Base-by-base conservation (phyloP, 2,888 invertebrate genomes). In the Rhimphoctona megacephalus region DNA sequence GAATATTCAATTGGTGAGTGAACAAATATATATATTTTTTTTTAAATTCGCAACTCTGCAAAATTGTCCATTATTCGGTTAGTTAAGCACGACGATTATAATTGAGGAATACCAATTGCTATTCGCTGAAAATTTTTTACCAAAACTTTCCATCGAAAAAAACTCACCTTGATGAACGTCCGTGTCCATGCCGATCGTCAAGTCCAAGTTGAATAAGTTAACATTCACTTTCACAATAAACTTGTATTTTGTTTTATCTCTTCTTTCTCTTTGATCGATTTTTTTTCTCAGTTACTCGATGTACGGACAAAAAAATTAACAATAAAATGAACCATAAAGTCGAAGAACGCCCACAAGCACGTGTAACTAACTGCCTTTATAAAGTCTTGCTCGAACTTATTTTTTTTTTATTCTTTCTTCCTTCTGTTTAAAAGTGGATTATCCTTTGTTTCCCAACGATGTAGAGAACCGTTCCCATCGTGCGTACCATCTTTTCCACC, bases 191-290 rank as follows among this genome's bases (percentile, higher is more conserved):
- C 85, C 87, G 87, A 85, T 66, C 74, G 36, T 39, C 78, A 61
- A 76, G 66, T 79, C 70, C 81, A 54, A 74, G 57, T 85, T 70
- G 78, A 64, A 54, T 72, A 54, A 79, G 22, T 84, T 70, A 74
- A 76, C 46, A 76, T 80, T 81, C 91, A 90, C 90, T 90, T 88
- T 86, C 90, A 85, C 81, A 74, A 81, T 77, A 88, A 84, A 80
- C 72, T 64, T 49, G 61, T 76, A 30, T 72, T 30, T 30, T 43
- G 33, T 19, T 79, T 33, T 61, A 70, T 9, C n/a, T 52, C 7
- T 73, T n/a, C n/a, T 54, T 54, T 54, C 11, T 49, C 52, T 1
- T 0, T 11, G 36, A 54, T 54, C 30, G 19, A 30, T 69, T 76
- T 25, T 72, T 46, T 54, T 64, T 30, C 69, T 57, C 43, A 43